Base-by-base conservation (phyloP, 2,888 invertebrate species). In the Arge pagana region DNA sequence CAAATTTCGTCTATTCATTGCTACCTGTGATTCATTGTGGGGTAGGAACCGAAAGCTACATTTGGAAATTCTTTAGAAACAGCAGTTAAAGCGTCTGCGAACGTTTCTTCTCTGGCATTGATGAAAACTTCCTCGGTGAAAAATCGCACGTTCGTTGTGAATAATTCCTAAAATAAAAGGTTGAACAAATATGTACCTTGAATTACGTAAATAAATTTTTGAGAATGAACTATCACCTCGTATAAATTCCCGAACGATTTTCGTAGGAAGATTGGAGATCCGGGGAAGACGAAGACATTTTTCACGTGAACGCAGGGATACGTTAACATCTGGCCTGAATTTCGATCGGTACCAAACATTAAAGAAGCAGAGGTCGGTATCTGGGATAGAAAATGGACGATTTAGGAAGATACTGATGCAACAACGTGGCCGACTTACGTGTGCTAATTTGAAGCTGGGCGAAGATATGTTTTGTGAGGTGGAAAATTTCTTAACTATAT, bases 271-370 rank as follows among this genome's bases (percentile, higher is more conserved):
- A 79, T 74, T 2, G 89, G 89, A 35, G 89, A 83, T 2, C 89
- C 89, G 28, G 89, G 88, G 62, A 89, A 85, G 50, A 88, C 81
- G 61, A 82, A 84, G 1, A 88, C 86, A 72, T 89, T 89, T 31
- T 73, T 70, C 8, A 87, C 57, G 13, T 73, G 72, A 31, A 82
- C 66, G 61, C 78, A 74, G 40, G 82, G 77, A 77, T 80, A 78
- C 62, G 72, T 61, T 21, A 75, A 59, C 18, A 59, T 58, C 37
- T 67, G 54, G 3, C 68, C 67, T 41, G 67, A 70, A 23, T 52
- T 50, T 39, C 61, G 50, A 48, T 71, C 68, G 23, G 60, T 64
- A 1, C 75, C 75, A 67, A 78, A 82, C 45, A 69, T 78, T 19
- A 82, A 58, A 52, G 66, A 68, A 1, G 81, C 76, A 36, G 74